Conservation (phyloP, 2,888 invertebrate species). For the Ennomos erosarius region DNA sequence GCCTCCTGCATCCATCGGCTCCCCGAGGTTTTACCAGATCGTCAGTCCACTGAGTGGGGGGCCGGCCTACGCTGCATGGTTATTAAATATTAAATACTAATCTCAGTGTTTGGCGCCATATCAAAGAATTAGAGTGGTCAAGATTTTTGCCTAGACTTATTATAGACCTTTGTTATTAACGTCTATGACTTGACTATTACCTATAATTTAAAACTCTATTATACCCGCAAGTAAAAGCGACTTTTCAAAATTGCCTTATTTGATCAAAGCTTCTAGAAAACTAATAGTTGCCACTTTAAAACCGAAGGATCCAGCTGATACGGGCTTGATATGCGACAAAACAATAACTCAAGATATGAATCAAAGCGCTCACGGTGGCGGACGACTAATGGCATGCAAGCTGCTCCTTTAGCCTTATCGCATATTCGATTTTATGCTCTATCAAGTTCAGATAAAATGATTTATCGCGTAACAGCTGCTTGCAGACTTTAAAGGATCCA, state of each 20-base stretch:
- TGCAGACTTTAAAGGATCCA: conserved; percentile 20
- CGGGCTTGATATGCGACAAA: conserved; percentile 45
- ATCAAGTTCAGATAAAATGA: conserved; percentile 27
- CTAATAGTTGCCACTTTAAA: conserved; percentile 19
- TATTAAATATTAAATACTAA: too few species aligned
- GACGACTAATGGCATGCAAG: conserved; percentile 49
- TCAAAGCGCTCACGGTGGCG: conserved; percentile 48
- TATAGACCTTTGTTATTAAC: too few species aligned
- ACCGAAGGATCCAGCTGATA: conserved; percentile 27
- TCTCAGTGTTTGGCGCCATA: too few species aligned
- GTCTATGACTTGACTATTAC: too few species aligned
- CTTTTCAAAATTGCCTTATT: conserved; percentile 1
- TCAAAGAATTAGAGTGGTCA: too few species aligned
- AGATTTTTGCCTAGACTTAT: too few species aligned
- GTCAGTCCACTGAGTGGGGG: too few species aligned
- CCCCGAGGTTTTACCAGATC: too few species aligned
- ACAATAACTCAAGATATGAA: conserved; percentile 57
- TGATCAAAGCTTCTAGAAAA: conserved; percentile 3
- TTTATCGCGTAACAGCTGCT: conserved; percentile 21
- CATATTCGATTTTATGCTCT: conserved; percentile 31
- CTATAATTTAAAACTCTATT: too few species aligned
- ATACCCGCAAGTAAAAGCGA: too few species aligned
- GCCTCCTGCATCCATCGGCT: too few species aligned
- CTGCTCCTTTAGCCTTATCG: conserved; percentile 26
- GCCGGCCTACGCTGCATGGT: too few species aligned